These are phyloP conservation scores for Lepilemur ruficaudatus DNA, from an alignment of 2,797 vertebrate species.

Conservation along the genomic window DNA sequence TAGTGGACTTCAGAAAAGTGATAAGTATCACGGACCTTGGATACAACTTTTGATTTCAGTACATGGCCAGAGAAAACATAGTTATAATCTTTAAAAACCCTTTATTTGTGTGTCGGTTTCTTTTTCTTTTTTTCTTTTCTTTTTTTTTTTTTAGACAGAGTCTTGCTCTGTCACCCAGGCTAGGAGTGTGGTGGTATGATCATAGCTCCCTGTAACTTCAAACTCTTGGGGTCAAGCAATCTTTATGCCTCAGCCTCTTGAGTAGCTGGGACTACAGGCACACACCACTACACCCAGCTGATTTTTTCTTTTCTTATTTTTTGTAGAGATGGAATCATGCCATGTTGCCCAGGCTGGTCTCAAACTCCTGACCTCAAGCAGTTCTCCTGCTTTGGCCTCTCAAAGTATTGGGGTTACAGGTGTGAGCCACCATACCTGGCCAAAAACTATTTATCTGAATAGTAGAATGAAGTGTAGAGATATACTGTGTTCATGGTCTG, in stretches of 20 bases:
- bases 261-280: not conserved
- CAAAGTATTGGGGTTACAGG: not conserved
- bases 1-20: constrained; percentile 10
- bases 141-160: not conserved
- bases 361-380: not conserved
- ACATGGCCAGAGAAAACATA: not conserved
- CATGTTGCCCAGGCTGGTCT: not conserved
- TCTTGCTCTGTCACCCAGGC: not conserved
- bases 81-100: not conserved
- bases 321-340: not conserved
- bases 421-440: not conserved
- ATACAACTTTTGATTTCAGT: not conserved
- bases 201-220: not conserved
- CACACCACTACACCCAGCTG: not conserved
- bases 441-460: not conserved
- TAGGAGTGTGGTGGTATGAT: not conserved
- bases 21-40: not conserved
- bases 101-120: not conserved
- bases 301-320: not conserved
- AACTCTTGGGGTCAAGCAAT: not conserved
- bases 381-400: not conserved
- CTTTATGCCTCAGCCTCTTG: not conserved
- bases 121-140: not conserved
- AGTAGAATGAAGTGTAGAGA: not conserved
- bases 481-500: not conserved